Percentiles rank a stretch among this genome's conserved stretches.
These are phyloP conservation scores for Cephus spinipes DNA, from an alignment of 2,888 invertebrate genomes.

Conservation along the genomic window DNA sequence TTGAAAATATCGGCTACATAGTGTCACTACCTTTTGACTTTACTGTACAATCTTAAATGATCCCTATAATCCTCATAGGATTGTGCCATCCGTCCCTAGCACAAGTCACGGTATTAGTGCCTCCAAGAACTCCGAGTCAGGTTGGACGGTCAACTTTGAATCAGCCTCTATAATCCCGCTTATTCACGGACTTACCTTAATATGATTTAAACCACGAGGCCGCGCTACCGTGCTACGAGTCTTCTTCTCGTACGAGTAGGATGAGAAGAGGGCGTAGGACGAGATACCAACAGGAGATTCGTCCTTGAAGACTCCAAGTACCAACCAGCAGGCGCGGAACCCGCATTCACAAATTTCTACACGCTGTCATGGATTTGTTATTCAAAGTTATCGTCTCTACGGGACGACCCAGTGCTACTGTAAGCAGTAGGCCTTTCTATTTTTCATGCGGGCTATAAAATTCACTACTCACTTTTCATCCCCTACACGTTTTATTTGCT, in stretches of 20 bases:
- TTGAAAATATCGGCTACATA: neutral
- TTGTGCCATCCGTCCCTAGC: neutral
- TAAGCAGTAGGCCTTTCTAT: neutral
- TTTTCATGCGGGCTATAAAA: neutral
- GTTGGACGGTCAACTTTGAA: constrained; percentile 10
- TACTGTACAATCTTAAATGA: neutral
- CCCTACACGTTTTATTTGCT: neutral
- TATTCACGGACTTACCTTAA: constrained; percentile 45
- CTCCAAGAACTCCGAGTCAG: neutral
- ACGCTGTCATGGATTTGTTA: neutral
- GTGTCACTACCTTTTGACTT: neutral
- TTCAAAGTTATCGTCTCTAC: neutral
- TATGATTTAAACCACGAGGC: constrained; percentile 54
- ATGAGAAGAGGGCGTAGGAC: neutral
- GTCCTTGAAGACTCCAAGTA: constrained; percentile 5
- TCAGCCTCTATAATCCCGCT: constrained; percentile 37
- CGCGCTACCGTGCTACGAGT: constrained; percentile 54
- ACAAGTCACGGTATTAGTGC: neutral
- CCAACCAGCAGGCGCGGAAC: neutral
- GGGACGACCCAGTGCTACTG: neutral
- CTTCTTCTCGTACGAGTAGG: constrained; percentile 17
- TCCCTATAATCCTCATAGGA: neutral
- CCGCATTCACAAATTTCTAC: neutral
- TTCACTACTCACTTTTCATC: neutral
- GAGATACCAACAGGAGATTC: neutral